Base-by-base conservation (phyloP, 2,888 invertebrate genomes). In the Euproctis similis region DNA sequence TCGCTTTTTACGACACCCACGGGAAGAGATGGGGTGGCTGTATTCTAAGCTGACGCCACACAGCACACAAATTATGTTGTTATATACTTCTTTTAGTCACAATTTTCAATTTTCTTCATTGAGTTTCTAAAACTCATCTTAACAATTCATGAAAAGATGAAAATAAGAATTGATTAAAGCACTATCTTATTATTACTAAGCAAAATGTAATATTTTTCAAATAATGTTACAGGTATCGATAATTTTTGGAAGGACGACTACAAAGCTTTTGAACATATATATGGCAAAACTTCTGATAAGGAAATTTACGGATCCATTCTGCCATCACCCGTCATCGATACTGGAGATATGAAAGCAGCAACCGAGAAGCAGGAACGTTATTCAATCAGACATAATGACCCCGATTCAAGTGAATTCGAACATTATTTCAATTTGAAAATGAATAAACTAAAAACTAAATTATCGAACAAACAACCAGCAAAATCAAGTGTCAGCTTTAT, bases 181-280 rank as follows among this genome's bases (percentile, higher is more conserved):
- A n/a, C n/a, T n/a, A n/a, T n/a, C n/a, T n/a, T n/a, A n/a, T n/a
- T n/a, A n/a, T n/a, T n/a, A n/a, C n/a, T n/a, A n/a, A n/a, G n/a
- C n/a, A n/a, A n/a, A n/a, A n/a, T n/a, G n/a, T n/a, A n/a, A n/a
- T n/a, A 19, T n/a, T 19, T 19, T n/a, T 8, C 4, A 19, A 19
- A 19, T n/a, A 8, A 2, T 21, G 3, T 21, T 21, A 10, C 63
- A 80, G 80, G 69, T 30, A 53, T 75, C 4, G 59, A 72, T 11
- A 68, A 78, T 47, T 80, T 77, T 46, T 81, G 77, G 81, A 66
- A 72, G 1, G 80, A 82, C 18, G 78, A 82, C 40, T 73, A 68
- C 48, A 84, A 77, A 40, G 56, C 71, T 1, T 76, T 81, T 38
- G 74, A 77, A 22, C 72, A 80, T 42, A 53, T 82, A 3, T 84